Conservation (phyloP, 2,797 vertebrate species). For the Ficedula albicollis region DNA sequence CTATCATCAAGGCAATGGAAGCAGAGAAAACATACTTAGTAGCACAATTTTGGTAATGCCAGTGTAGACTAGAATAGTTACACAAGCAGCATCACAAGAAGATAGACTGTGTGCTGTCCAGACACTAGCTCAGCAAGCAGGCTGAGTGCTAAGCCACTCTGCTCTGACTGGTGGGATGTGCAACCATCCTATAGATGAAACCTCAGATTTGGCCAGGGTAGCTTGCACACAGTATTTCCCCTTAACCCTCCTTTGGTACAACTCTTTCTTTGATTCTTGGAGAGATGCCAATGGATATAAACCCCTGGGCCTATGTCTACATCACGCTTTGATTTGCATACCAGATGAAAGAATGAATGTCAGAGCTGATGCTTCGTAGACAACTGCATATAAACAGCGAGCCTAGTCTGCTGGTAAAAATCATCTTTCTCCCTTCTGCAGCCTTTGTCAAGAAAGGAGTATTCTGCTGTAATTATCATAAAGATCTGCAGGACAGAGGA, state of each 20-base stretch:
- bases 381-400: neutral
- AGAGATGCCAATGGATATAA: neutral
- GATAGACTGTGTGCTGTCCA: neutral
- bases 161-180: accelerated
- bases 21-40: neutral
- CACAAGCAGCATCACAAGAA: neutral
- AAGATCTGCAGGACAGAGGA: neutral
- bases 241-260: neutral
- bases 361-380: neutral
- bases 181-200: neutral
- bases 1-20: neutral
- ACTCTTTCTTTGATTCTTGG: neutral
- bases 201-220: neutral
- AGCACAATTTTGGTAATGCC: neutral
- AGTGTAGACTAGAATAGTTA: neutral
- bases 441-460: neutral
- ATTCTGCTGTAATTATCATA: neutral
- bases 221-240: neutral
- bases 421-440: neutral
- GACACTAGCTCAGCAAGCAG: neutral
- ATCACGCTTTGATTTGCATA: neutral
- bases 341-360: neutral
- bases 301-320: neutral
- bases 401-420: neutral
- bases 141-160: neutral